Evolutionary conservation across 2,797 vertebrate genomes (phyloP).

Genomic region (Selene dorsalis): DNA sequence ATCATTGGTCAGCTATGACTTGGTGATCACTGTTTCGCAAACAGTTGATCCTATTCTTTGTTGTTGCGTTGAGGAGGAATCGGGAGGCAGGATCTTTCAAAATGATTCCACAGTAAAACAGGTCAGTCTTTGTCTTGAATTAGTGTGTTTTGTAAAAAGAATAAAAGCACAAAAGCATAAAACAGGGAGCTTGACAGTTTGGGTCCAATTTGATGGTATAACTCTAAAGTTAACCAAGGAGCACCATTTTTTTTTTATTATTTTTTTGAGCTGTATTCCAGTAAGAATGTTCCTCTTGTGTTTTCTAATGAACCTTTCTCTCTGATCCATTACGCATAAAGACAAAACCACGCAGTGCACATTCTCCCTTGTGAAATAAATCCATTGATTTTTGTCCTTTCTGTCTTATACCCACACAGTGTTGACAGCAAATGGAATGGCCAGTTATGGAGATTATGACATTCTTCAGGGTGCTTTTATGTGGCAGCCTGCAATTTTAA

Average conservation of each 20-base stretch:
- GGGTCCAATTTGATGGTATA: background rate
- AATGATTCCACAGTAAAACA: background rate
- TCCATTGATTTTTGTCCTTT: slow-evolving; percentile 17
- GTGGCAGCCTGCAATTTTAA: background rate
- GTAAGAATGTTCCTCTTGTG: background rate
- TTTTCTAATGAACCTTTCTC: slow-evolving; percentile 10
- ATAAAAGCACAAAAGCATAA: no score
- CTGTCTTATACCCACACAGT: background rate
- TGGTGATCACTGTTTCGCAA: background rate
- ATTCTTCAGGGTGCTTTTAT: slow-evolving; percentile 2
- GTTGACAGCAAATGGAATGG: background rate
- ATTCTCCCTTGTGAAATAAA: slow-evolving; percentile 1
- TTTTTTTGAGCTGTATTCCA: background rate
- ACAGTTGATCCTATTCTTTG: background rate
- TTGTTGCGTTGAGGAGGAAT: background rate
- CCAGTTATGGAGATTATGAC: background rate
- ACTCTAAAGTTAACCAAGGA: background rate
- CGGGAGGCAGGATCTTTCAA: background rate
- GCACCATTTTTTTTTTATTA: no score
- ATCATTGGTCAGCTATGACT: background rate
- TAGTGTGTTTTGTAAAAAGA: no score
- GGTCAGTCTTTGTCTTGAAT: no score
- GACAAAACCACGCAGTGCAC: slow-evolving; percentile 4
- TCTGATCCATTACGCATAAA: slow-evolving; percentile 21
- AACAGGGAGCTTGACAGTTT: no score